Conservation (phyloP, 2,888 invertebrate species). For the Artemia sp. region DNA sequence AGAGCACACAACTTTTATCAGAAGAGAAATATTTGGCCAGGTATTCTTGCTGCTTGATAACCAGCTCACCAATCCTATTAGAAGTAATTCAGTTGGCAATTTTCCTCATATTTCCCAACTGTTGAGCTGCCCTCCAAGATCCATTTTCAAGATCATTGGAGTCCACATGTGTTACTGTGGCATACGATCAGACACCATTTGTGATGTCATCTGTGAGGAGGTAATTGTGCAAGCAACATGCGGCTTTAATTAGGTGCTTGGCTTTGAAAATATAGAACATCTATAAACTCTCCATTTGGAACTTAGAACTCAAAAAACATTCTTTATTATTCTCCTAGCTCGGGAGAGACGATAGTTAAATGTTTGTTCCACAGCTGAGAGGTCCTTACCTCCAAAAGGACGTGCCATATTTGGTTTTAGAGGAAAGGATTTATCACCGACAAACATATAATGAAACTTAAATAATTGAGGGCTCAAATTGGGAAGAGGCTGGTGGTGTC, state of each 20-base stretch:
- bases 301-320: not conserved
- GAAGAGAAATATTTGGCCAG: no score
- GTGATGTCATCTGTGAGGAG: no score
- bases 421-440: not conserved
- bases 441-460: not conserved
- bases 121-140: no score
- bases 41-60: no score
- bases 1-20: no score
- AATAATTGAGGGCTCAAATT: not conserved
- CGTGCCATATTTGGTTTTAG: not conserved
- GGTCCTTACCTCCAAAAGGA: not conserved
- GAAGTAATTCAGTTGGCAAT: no score
- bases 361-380: not conserved
- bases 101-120: no score
- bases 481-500: slow-evolving; percentile 1
- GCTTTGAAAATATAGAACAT: not conserved
- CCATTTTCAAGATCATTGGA: no score
- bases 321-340: not conserved
- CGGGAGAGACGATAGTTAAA: not conserved
- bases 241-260: not conserved
- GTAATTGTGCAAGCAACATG: no score
- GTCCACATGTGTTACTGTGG: no score
- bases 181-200: no score
- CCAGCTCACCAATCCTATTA: no score
- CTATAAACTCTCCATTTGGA: not conserved